Conservation (phyloP, 2,113 vertebrate species). For the Ptychochromis oligacanthus region DNA sequence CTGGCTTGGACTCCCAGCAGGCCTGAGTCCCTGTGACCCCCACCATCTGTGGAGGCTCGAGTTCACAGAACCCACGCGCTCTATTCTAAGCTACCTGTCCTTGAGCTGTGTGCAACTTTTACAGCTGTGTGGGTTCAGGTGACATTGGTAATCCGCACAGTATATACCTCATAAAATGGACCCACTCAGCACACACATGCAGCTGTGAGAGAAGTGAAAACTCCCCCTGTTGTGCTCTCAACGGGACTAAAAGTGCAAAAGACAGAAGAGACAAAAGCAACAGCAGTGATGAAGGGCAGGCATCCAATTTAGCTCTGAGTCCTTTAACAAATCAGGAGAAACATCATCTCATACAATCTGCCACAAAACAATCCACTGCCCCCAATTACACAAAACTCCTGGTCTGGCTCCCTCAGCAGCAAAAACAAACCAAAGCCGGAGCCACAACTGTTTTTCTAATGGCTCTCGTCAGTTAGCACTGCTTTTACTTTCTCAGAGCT, state of each 20-base stretch:
- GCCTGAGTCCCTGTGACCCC: constrained; percentile 55
- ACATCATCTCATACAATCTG: constrained; percentile 13
- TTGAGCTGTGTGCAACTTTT: constrained; percentile 36
- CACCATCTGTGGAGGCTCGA: constrained; percentile 63
- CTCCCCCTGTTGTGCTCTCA: neutral
- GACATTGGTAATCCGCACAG: constrained; percentile 43
- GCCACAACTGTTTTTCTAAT: constrained; percentile 49
- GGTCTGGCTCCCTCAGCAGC: constrained; percentile 18
- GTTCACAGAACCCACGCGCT: constrained; percentile 31
- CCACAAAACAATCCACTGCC: constrained; percentile 11
- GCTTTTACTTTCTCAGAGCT: constrained; percentile 21
- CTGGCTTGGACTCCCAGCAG: constrained; percentile 65
- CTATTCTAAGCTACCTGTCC: constrained; percentile 70
- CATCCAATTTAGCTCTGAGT: constrained; percentile 52
- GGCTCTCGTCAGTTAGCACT: constrained; percentile 29
- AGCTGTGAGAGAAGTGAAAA: neutral
- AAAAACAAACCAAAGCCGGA: constrained; percentile 28
- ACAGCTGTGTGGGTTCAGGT: constrained; percentile 33
- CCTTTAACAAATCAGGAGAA: constrained; percentile 10
- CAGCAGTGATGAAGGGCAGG: constrained; percentile 24
- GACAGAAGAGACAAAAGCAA: constrained; percentile 23
- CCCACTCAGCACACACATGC: neutral
- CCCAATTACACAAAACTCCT: constrained; percentile 7
- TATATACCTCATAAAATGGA: neutral
- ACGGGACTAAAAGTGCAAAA: neutral